Percentiles rank a stretch among this genome's conserved stretches.
phyloP scores from a whole-genome alignment of 2,113 vertebrate species.

The Hyperopisus bebe region DNA sequence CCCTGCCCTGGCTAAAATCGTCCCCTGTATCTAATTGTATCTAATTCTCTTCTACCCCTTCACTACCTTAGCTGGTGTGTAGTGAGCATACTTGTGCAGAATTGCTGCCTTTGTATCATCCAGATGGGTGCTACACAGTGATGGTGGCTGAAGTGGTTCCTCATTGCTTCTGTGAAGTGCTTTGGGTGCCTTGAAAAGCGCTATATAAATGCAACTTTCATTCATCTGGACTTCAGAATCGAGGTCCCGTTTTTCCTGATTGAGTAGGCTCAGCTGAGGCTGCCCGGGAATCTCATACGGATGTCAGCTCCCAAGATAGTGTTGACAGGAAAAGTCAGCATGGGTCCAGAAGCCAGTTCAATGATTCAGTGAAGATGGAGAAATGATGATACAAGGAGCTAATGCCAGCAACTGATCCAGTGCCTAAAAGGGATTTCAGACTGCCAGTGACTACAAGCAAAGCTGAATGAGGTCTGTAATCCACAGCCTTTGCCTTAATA shows the following conservation, averaged over 20 bases:
- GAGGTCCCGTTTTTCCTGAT: background rate
- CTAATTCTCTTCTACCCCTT: no score
- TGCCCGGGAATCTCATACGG: background rate
- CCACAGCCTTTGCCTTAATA: background rate
- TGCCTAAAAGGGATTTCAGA: background rate
- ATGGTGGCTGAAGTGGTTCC: no score
- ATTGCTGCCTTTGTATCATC: no score
- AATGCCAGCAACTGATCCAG: background rate
- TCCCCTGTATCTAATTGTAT: no score
- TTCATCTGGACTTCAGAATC: background rate
- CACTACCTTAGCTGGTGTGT: no score
- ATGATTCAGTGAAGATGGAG: background rate
- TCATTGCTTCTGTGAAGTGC: no score
- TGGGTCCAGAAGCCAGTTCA: background rate
- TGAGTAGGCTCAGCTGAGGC: background rate
- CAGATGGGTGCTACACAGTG: no score
- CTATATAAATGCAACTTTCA: no score
- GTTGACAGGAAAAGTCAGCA: background rate
- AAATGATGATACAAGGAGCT: background rate
- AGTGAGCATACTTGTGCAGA: no score
- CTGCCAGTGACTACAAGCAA: background rate
- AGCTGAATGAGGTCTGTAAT: background rate
- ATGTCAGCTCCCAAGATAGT: background rate
- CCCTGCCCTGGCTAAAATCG: no score
- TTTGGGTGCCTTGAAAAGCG: no score